These are phyloP conservation scores for Paralichthys olivaceus DNA, from an alignment of 2,113 vertebrate species.

Conservation along the genomic window DNA sequence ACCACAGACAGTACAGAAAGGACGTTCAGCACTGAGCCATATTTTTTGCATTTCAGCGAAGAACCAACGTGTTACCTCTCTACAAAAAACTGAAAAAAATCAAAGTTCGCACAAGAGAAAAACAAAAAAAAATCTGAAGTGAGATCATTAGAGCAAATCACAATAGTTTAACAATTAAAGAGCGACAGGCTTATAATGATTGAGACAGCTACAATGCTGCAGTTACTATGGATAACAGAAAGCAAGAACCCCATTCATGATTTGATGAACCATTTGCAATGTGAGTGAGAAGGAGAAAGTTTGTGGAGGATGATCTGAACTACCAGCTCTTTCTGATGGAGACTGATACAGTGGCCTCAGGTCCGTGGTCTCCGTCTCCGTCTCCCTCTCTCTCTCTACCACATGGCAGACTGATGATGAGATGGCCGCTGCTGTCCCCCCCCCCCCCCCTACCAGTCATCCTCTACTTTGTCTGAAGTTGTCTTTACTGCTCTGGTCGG, in stretches of 20 bases:
- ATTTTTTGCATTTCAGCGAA: slow-evolving; percentile 15
- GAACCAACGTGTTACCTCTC: background rate
- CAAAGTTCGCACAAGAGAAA: slow-evolving; percentile 10
- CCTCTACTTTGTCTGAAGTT: slow-evolving; percentile 59
- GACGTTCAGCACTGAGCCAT: slow-evolving; percentile 29
- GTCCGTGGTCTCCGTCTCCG: background rate
- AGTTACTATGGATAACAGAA: slow-evolving; percentile 25
- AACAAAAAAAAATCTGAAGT: slow-evolving; percentile 26
- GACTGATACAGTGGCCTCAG: slow-evolving; percentile 3
- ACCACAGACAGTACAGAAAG: slow-evolving; percentile 20
- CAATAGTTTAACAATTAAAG: slow-evolving; percentile 50
- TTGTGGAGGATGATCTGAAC: slow-evolving; percentile 39
- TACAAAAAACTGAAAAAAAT: slow-evolving; percentile 20
- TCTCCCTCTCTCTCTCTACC: too few relatives aligned
- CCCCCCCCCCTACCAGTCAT: too few relatives aligned
- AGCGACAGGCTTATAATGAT: slow-evolving; percentile 37
- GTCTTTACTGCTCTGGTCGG: slow-evolving; percentile 47
- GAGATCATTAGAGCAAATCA: slow-evolving; percentile 45
- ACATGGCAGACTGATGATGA: background rate
- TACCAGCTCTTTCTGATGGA: slow-evolving; percentile 31
- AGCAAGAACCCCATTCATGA: slow-evolving; percentile 15
- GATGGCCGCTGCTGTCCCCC: background rate
- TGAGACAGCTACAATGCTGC: slow-evolving; percentile 36
- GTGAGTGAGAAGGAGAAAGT: slow-evolving; percentile 21
- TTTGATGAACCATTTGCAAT: slow-evolving; percentile 10